Evolutionary conservation across 1,140 invertebrate species (phyloP).

Genomic region (Achatina immaculata): DNA sequence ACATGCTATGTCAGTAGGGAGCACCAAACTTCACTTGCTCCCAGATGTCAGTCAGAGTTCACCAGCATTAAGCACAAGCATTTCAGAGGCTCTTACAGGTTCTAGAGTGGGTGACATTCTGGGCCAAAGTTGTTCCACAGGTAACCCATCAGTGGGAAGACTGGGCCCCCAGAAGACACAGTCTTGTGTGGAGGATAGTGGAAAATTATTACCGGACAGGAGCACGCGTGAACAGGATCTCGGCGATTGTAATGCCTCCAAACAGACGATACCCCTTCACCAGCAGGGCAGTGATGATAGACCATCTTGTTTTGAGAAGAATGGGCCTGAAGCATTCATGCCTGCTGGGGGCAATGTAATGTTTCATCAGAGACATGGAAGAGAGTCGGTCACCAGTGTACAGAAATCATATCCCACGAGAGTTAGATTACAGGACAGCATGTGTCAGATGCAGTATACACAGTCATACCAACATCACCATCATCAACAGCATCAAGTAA

Average conservation of each 20-base stretch:
- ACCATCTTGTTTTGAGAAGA: background rate
- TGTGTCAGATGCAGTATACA: background rate
- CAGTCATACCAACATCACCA: background rate
- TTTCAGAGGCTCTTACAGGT: background rate
- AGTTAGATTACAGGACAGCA: background rate
- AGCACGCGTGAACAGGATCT: background rate
- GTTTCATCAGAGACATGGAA: background rate
- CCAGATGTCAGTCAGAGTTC: background rate
- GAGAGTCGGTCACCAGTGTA: background rate
- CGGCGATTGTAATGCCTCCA: background rate
- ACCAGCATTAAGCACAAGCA: background rate
- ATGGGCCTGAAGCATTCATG: background rate
- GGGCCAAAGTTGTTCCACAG: background rate
- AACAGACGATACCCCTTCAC: background rate
- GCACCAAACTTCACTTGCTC: background rate
- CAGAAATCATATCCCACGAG: background rate
- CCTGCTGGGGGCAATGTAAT: background rate
- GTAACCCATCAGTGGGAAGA: background rate
- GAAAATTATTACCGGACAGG: background rate
- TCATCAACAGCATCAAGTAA: background rate
- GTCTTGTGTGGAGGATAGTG: background rate
- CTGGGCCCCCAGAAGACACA: background rate
- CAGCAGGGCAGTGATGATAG: background rate
- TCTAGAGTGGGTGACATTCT: background rate
- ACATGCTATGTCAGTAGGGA: constrained; percentile 24